phyloP scores from a whole-genome alignment of 2,888 invertebrate genomes.

The Nesidiocoris tenuis region DNA sequence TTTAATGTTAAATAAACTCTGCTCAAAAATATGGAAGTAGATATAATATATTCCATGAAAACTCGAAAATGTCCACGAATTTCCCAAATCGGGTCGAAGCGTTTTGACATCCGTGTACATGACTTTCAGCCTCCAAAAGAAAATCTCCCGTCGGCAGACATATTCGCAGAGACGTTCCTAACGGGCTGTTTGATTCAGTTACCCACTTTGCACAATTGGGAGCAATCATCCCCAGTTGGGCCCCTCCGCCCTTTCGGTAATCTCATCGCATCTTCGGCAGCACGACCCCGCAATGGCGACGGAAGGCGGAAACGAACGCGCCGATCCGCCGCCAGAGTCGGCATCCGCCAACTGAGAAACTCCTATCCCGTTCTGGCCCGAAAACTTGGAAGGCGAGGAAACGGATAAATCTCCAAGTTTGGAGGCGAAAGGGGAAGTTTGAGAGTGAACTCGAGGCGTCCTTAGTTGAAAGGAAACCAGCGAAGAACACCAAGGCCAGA shows the following conservation, averaged over 20 bases:
- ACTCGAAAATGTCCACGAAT: no score
- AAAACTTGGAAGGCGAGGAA: slow-evolving; percentile 28
- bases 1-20: no score
- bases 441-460: background rate
- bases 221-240: slow-evolving; percentile 35
- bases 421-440: background rate
- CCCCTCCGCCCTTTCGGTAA: background rate
- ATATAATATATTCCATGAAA: no score
- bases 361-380: slow-evolving; percentile 26
- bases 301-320: background rate
- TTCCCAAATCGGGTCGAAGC: no score
- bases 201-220: slow-evolving; percentile 31
- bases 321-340: background rate
- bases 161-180: no score
- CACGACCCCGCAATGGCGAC: slow-evolving; percentile 9
- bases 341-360: slow-evolving; percentile 9
- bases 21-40: no score
- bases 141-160: no score
- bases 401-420: slow-evolving; percentile 38
- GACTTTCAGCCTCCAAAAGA: no score
- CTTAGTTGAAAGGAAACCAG: background rate
- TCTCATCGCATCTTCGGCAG: no score
- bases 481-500: background rate
- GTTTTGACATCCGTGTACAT: no score
- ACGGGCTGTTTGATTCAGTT: slow-evolving; percentile 32